A percentile compares a stretch with the other conserved stretches of the same genome.
These are phyloP conservation scores for Argyresthia albistria DNA, from an alignment of 2,888 invertebrate species.

Conservation along the genomic window DNA sequence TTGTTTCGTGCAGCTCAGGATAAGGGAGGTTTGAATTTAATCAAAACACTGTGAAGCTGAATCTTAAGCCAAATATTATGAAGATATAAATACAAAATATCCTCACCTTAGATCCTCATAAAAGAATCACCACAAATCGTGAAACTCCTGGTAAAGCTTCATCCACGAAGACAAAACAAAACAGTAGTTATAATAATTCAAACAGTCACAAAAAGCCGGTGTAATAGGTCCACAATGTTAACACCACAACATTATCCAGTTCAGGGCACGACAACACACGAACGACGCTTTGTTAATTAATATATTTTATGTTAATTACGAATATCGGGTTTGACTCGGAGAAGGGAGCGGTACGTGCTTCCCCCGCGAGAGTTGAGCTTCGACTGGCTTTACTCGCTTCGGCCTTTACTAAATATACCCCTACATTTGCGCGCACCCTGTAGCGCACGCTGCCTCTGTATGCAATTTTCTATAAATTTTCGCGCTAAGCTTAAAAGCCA, in stretches of 20 bases:
- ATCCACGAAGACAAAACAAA: conserved; percentile 10
- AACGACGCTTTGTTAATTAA: conserved; percentile 32
- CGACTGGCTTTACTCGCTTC: conserved; percentile 41
- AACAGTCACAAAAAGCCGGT: conserved; percentile 20
- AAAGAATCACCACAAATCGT: not conserved
- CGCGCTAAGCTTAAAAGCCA: conserved; percentile 33
- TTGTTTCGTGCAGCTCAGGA: too few species aligned
- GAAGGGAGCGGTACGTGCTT: conserved; percentile 31
- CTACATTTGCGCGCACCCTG: conserved; percentile 57
- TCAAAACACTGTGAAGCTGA: too few species aligned
- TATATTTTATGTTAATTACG: conserved; percentile 50
- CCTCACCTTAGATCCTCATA: not conserved
- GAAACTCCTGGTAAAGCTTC: not conserved
- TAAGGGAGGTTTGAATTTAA: too few species aligned
- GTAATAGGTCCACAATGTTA: not conserved
- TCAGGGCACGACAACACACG: conserved; percentile 42
- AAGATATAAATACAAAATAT: too few species aligned
- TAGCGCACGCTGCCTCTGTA: conserved; percentile 55
- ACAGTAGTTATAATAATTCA: conserved; percentile 10
- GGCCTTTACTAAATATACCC: conserved; percentile 66
- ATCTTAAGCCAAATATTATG: too few species aligned
- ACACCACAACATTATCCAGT: conserved; percentile 38
- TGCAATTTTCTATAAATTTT: conserved; percentile 71
- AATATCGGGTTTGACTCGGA: conserved; percentile 36
- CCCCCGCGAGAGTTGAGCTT: conserved; percentile 40